Evolutionary conservation across 2,113 vertebrate species (phyloP), one percentile per base, ranked within the genome.

Genomic region (Macrotus californicus): DNA sequence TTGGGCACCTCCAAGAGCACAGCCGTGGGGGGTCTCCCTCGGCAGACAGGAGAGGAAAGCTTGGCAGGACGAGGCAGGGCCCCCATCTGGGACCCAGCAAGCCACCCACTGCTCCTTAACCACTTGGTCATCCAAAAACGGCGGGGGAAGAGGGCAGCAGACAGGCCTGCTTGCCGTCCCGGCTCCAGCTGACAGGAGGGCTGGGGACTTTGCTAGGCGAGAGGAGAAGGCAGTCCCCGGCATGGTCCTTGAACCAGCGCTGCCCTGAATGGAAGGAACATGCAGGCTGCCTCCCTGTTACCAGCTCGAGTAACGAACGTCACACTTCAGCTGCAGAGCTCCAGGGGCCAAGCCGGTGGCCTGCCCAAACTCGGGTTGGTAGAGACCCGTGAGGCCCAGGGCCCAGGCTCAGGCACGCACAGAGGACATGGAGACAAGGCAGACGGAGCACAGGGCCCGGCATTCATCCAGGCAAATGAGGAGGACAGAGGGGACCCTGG

Each of bases 401-500:
- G 13, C 36, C 29, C 11, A 29, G 72, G 87, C 56, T 48, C 50
- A 15, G 64, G 29, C 26, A 66, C 50, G 18, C 10, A 19, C 72
- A n/a, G 4, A 19, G 22, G 36, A 31, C 15, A 1, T 0, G 11
- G 50, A 5, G 29, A 50, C 5, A 2, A 59, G 7, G n/a, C 54
- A 19, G 24, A 22, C 6, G 29, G 54, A n/a, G 95, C 85, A 0
- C 1, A 73, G 87, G 26, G 69, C 94, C 76, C 29, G 34, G 96
- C 84, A 94, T 69, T 76, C 43, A 64, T 86, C 70, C 43, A 67
- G 86, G 91, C 86, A 96, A 94, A 92, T 36, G 94, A 94, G 69
- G 80, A 93, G 79, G 89, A 56, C 94, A 95, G 85, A 73, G 70
- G 48, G 77, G 15, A 94, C 89, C 66, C 76, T 81, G 50, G 91